These are phyloP conservation scores for Diabrotica balteata DNA, from an alignment of 2,888 invertebrate genomes.

Conservation along the genomic window DNA sequence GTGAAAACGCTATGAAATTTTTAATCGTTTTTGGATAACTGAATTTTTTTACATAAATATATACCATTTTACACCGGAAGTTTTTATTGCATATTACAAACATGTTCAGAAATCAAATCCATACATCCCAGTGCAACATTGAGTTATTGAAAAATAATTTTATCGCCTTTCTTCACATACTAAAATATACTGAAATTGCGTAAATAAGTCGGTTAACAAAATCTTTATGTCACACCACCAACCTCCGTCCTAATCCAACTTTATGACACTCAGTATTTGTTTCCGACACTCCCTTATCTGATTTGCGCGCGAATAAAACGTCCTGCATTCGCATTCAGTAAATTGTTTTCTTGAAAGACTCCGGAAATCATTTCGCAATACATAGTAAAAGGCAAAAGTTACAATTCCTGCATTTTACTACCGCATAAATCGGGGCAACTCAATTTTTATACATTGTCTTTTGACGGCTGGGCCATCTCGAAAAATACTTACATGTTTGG, in stretches of 20 bases:
- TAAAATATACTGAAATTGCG: too few species aligned
- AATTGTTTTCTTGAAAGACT: conserved; percentile 20
- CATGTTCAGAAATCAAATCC: too few species aligned
- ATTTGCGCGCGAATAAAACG: conserved; percentile 9
- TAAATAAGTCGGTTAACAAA: neutral
- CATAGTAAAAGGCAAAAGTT: conserved; percentile 32
- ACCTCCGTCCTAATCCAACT: conserved; percentile 6
- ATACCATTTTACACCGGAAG: too few species aligned
- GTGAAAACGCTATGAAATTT: too few species aligned
- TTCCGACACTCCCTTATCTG: conserved; percentile 16
- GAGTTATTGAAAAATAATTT: too few species aligned
- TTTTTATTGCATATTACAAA: too few species aligned
- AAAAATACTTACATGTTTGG: conserved; percentile 1
- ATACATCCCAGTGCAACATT: too few species aligned
- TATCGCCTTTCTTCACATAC: too few species aligned
- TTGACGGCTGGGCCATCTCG: conserved; percentile 26
- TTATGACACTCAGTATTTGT: conserved; percentile 6
- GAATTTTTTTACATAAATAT: too few species aligned
- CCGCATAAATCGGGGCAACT: conserved; percentile 46
- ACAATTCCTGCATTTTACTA: conserved; percentile 41
- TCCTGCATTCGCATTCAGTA: conserved; percentile 8
- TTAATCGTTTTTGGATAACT: too few species aligned
- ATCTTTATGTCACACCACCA: neutral
- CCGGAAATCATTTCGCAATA: conserved; percentile 27
- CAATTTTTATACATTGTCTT: conserved; percentile 49